Evolutionary conservation across 2,113 vertebrate genomes (phyloP), one percentile per base, ranked within the genome.

Genomic region (Galbula dea): DNA sequence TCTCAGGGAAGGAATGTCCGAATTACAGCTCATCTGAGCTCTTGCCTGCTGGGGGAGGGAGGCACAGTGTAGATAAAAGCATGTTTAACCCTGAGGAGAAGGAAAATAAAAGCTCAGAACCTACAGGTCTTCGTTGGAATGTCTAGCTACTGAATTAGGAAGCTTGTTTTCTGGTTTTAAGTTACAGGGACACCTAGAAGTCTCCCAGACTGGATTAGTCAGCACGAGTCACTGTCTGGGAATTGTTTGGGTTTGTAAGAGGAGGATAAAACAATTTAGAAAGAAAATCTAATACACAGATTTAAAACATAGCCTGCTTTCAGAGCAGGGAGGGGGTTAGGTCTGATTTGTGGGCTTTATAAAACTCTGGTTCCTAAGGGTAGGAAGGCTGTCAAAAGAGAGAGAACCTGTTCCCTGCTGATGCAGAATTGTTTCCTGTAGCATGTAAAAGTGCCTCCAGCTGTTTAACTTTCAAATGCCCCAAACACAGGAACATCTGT

Each of bases 191-290:
- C 94, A 96, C 94, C 96, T 97, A 79, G 90, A 93, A 96, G 90
- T 71, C 95, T 97, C 96, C 96, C 96, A 97, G 96, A 97, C 97
- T 86, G 93, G 92, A 96, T 97, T 97, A 97, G 96, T 97, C 96
- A 97, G 94, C 88, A 94, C 92, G 88, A 96, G 95, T 96, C 96
- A 97, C 96, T 96, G 97, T 97, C 97, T 97, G 94, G 96, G 97
- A 97, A 97, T 97, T 96, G 95, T 96, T 97, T 97, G 96, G 96
- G 94, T 96, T 97, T 92, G 59, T 2, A 7, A 89, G 46, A 75
- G 92, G 65, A 96, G 93, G 91, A 95, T 96, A 96, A 97, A 97
- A 94, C 92, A 95, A 96, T 96, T 97, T 91, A 69, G 81, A 90
- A 75, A 87, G 95, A 83, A 96, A 97, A 97, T 96, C 84, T 90